Conservation (phyloP, 2,888 invertebrate genomes). For the Allacma fusca region DNA sequence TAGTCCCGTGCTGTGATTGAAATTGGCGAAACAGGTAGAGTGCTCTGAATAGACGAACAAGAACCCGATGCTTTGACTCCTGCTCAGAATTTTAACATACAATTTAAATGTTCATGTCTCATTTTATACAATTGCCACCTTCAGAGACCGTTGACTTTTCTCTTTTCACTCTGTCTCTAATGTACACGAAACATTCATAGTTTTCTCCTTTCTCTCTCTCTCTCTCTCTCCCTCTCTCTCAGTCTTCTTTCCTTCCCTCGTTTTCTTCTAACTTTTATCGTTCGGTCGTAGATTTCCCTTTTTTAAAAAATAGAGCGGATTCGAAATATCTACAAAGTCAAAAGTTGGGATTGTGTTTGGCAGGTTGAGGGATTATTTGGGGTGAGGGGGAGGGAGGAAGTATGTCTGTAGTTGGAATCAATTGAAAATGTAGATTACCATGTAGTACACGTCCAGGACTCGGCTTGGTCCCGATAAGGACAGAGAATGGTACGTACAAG, state of each 20-base stretch:
- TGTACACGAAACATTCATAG: no score
- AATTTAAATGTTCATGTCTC: slow-evolving; percentile 20
- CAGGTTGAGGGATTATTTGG: neutral
- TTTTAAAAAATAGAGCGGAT: no score
- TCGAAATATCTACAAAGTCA: no score
- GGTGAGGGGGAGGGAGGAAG: no score
- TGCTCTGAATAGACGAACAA: neutral
- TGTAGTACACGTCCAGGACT: slow-evolving; percentile 28
- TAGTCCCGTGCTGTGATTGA: slow-evolving; percentile 28
- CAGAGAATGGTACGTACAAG: neutral
- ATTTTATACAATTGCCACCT: slow-evolving; percentile 1
- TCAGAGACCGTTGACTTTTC: neutral
- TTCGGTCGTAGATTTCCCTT: no score
- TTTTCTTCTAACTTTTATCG: no score
- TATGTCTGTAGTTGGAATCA: neutral
- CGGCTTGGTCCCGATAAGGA: slow-evolving; percentile 20
- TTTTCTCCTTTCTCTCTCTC: no score
- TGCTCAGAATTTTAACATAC: slow-evolving; percentile 28
- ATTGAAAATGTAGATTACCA: slow-evolving; percentile 36
- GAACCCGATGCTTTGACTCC: slow-evolving; percentile 9
- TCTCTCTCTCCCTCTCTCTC: no score
- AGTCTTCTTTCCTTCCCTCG: no score
- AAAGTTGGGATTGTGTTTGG: neutral
- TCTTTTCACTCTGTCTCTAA: neutral
- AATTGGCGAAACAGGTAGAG: slow-evolving; percentile 33